These are phyloP conservation scores for Malacoraja senta DNA, from an alignment of 2,797 vertebrate species.

Conservation along the genomic window DNA sequence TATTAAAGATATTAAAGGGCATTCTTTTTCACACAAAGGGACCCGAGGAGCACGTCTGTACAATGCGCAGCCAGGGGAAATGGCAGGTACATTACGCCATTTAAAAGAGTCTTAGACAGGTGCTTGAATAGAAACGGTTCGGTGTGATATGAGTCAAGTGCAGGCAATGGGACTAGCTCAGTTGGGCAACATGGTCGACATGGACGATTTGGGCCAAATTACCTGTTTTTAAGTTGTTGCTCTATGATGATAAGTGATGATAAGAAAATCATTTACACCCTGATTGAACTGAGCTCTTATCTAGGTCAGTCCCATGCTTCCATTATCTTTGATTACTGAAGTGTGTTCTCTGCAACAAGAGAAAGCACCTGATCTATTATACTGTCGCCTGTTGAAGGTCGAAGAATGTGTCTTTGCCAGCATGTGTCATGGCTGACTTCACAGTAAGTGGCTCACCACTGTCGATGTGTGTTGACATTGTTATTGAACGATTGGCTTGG, in stretches of 20 bases:
- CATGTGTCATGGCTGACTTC: background rate
- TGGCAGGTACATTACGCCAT: no score
- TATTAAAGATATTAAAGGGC: no score
- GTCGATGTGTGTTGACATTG: background rate
- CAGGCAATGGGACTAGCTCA: no score
- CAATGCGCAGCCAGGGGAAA: no score
- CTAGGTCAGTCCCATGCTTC: background rate
- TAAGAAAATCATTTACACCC: background rate
- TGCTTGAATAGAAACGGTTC: no score
- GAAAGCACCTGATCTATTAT: background rate
- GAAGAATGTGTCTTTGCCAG: background rate
- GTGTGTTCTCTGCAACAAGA: slow-evolving; percentile 17
- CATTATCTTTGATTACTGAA: slow-evolving; percentile 19
- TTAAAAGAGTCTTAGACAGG: no score
- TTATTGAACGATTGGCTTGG: background rate
- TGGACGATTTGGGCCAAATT: no score
- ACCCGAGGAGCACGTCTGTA: no score
- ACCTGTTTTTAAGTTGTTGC: no score
- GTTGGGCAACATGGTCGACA: no score
- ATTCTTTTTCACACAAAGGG: no score
- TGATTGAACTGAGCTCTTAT: background rate
- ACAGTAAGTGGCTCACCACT: background rate
- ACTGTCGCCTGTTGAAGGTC: background rate
- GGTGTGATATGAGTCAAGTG: no score
- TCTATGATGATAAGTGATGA: background rate